Evolutionary conservation across 1,140 invertebrate genomes (phyloP), one percentile per base, ranked within the genome.

Genomic region (Archivesica marissinica): DNA sequence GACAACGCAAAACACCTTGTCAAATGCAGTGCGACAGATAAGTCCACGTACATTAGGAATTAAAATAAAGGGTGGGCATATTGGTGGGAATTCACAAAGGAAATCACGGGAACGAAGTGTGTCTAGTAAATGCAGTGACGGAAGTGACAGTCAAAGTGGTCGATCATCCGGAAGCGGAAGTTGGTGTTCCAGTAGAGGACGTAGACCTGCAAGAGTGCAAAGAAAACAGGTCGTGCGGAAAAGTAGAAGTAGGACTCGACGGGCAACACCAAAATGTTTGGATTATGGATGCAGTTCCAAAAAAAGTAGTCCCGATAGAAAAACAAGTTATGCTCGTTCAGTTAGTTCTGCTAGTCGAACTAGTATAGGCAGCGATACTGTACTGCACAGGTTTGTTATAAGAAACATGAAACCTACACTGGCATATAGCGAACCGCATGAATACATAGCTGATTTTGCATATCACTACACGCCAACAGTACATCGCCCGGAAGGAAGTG

Each of bases 1-100:
- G 47, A 82, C 79, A 11, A 72, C 41, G 44, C 66, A 82, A 61
- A 82, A 82, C 25, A 82, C 79, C 28, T 52, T 82, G n/a, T 50
- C 64, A 54, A 82, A 82, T 56, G 79, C 79, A 1, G 64, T 52
- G n/a, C 13, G 79, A 20, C 35, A 72, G 47, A 44, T 74, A 0
- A 74, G 64, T 33, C 66, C 68, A 41, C 28, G 64, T 15, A 72
- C 66, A 15, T 33, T 74, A 23, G 79, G 79, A 25, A 39, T 82
- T 9, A 28, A 47, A 15, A 52, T 23, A 68, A 68, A 72, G 13
- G 9, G 20, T 9, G 50, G 52, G 30, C 35, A 52, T 15, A 52
- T 6, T 28, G 41, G 38, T 33, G 59, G 68, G 61, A n/a, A 50
- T 41, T 82, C 66, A 15, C 52, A 30, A 28, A 74, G 50, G 23